Conservation (phyloP, 2,797 vertebrate genomes). For the Antennarius maculatus region DNA sequence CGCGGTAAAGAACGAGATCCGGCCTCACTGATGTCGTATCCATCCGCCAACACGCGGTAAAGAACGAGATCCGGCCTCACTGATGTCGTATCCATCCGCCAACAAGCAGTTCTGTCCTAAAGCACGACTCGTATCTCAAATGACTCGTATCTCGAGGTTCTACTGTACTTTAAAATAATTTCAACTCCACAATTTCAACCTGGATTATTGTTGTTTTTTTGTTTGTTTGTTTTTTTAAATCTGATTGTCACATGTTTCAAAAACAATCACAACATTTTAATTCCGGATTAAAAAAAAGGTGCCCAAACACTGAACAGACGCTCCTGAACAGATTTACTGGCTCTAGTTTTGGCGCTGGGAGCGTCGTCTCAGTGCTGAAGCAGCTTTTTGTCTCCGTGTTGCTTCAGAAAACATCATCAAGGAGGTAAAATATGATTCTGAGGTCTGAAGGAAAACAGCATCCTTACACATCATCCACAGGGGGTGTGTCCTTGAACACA, state of each 20-base stretch:
- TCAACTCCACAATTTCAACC: too few relatives aligned
- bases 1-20: too few relatives aligned
- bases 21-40: too few relatives aligned
- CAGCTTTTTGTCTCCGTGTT: neutral
- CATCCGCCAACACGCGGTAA: too few relatives aligned
- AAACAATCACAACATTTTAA: neutral
- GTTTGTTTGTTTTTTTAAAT: neutral
- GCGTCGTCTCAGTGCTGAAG: neutral
- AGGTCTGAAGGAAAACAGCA: neutral
- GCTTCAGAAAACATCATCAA: neutral
- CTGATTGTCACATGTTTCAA: neutral
- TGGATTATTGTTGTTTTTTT: neutral
- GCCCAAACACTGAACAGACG: neutral
- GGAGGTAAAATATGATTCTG: neutral
- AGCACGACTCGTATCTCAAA: too few relatives aligned
- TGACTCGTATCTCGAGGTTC: too few relatives aligned
- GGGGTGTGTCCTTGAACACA: slow-evolving; percentile 2
- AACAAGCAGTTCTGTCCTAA: too few relatives aligned
- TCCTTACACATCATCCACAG: neutral
- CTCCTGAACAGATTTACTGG: neutral
- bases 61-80: too few relatives aligned
- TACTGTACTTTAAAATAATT: neutral
- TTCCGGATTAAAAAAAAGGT: neutral
- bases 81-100: too few relatives aligned
- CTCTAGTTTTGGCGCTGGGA: neutral